Evolutionary conservation across 1,140 invertebrate species (phyloP).

Genomic region (Drosophila chauvacae): DNA sequence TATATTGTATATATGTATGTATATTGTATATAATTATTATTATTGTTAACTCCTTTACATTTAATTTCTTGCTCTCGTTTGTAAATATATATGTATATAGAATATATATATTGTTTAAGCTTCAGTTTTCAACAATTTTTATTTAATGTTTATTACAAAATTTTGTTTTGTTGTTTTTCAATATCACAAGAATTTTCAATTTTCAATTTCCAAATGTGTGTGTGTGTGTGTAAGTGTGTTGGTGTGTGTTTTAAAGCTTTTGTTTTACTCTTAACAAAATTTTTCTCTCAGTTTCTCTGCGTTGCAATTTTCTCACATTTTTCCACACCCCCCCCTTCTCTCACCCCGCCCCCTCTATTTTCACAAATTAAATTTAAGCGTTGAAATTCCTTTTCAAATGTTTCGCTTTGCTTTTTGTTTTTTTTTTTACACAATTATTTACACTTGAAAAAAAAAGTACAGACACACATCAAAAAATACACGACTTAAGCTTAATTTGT

Average conservation of each 20-base stretch:
- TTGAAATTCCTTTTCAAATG: slow-evolving; percentile 54
- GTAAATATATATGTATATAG: slow-evolving; percentile 47
- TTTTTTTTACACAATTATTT: slow-evolving; percentile 19
- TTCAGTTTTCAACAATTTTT: slow-evolving; percentile 55
- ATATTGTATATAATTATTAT: slow-evolving; percentile 63
- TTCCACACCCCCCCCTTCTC: not conserved
- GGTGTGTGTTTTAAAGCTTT: slow-evolving; percentile 42
- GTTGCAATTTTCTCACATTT: slow-evolving; percentile 38
- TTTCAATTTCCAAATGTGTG: slow-evolving; percentile 55
- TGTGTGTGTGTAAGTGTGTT: slow-evolving; percentile 14
- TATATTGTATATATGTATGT: slow-evolving; percentile 76
- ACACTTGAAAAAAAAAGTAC: slow-evolving; percentile 31
- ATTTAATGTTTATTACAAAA: slow-evolving; percentile 47
- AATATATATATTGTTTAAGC: slow-evolving; percentile 50
- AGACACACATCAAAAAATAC: slow-evolving; percentile 24
- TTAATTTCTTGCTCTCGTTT: slow-evolving; percentile 48
- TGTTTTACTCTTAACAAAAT: slow-evolving; percentile 48
- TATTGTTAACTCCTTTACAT: slow-evolving; percentile 30
- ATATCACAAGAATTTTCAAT: slow-evolving; percentile 83
- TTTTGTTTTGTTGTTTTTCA: slow-evolving; percentile 71
- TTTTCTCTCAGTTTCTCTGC: slow-evolving; percentile 56
- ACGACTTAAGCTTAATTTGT: slow-evolving; percentile 62
- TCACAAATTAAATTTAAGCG: slow-evolving; percentile 15
- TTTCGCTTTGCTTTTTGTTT: slow-evolving; percentile 35
- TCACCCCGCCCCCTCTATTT: too few relatives aligned